Conservation (phyloP, 2,888 invertebrate species). For the Acleris sparsana region DNA sequence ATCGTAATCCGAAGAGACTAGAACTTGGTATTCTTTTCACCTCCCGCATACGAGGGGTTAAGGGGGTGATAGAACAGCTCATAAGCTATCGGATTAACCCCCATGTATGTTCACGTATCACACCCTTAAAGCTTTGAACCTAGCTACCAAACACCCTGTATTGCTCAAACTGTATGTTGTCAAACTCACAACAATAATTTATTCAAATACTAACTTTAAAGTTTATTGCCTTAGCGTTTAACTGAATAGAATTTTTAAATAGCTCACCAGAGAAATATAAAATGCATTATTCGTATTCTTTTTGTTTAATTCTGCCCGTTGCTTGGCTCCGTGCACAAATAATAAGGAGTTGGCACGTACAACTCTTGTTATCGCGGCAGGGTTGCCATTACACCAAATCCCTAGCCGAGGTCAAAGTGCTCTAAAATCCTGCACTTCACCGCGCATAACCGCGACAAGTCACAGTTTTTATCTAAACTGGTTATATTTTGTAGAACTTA, state of each 20-base stretch:
- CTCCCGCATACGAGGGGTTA: too few species aligned
- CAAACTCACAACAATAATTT: neutral
- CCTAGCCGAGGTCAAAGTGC: constrained; percentile 36
- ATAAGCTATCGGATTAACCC: too few species aligned
- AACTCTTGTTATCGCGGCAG: constrained; percentile 56
- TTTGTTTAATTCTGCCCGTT: constrained; percentile 54
- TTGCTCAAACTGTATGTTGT: neutral
- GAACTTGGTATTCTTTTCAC: too few species aligned
- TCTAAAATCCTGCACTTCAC: constrained; percentile 33
- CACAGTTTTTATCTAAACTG: constrained; percentile 33
- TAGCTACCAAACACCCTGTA: too few species aligned
- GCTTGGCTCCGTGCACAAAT: constrained; percentile 53
- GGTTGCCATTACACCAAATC: constrained; percentile 37
- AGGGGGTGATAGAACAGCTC: too few species aligned
- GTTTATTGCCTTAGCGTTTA: constrained; percentile 21
- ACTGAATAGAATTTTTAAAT: constrained; percentile 44
- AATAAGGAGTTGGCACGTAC: constrained; percentile 61
- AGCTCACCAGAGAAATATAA: constrained; percentile 57
- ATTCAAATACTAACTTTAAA: constrained; percentile 18
- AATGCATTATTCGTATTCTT: constrained; percentile 51
- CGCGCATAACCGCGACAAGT: constrained; percentile 33
- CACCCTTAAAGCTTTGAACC: too few species aligned
- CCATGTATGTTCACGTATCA: too few species aligned
- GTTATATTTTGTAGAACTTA: constrained; percentile 27
- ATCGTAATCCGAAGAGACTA: too few species aligned